Percentiles rank a stretch among this genome's conserved stretches.
Evolutionary conservation across 2,888 invertebrate species (phyloP).

Genomic region (Chrysolina americana): DNA sequence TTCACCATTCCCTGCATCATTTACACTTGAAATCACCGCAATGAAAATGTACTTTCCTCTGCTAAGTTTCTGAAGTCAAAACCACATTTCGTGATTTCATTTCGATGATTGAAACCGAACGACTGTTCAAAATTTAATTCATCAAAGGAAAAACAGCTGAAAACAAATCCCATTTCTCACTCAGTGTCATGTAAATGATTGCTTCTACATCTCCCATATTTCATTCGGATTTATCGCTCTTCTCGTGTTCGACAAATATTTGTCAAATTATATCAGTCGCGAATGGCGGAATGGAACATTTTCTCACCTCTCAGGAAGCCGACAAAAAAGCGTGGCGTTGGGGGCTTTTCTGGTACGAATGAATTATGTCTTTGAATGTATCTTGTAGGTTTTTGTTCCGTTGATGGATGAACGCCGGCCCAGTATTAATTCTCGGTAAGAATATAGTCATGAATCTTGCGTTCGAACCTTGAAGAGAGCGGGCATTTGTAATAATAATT

Average conservation of each 20-base stretch:
- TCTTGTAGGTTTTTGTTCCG: not conserved
- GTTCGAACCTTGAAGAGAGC: not conserved
- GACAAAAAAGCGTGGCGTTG: not conserved
- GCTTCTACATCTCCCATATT: slow-evolving; percentile 16
- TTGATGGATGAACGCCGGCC: not conserved
- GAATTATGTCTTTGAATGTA: not conserved
- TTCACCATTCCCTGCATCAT: too few species aligned
- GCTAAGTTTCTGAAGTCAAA: not conserved
- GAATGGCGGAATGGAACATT: slow-evolving; percentile 1
- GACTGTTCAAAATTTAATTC: not conserved
- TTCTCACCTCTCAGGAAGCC: slow-evolving; percentile 3
- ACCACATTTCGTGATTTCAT: not conserved
- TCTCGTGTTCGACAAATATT: slow-evolving; percentile 6
- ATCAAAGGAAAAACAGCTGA: not conserved
- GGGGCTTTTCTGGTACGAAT: not conserved
- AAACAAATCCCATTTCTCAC: slow-evolving; percentile 12
- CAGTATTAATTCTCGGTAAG: not conserved
- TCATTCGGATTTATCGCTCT: slow-evolving; percentile 10
- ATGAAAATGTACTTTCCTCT: too few species aligned
- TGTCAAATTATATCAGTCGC: slow-evolving; percentile 12
- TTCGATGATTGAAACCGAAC: not conserved
- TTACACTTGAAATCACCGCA: too few species aligned
- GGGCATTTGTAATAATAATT: not conserved
- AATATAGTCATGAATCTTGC: not conserved
- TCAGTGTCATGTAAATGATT: slow-evolving; percentile 19